phyloP scores from a whole-genome alignment of 2,113 vertebrate species.

The Aleadryas rufinucha region DNA sequence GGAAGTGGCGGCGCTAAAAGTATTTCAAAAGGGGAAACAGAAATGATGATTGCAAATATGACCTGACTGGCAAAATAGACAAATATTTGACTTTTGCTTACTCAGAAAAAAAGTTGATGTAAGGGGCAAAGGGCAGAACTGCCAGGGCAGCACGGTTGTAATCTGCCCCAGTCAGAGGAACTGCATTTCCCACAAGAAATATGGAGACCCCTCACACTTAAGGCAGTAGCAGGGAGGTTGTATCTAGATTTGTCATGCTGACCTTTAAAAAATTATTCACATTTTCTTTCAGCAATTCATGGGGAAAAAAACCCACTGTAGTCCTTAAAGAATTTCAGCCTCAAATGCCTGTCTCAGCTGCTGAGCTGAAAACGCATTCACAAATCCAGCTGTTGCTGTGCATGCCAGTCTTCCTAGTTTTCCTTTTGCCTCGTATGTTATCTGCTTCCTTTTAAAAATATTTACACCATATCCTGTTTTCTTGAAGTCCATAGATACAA shows the following conservation, averaged over 20 bases:
- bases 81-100: not conserved
- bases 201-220: not conserved
- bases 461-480: constrained; percentile 15
- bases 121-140: not conserved
- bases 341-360: not conserved
- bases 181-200: not conserved
- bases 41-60: not conserved
- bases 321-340: not conserved
- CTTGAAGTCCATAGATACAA: not conserved
- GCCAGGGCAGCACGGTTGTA: not conserved
- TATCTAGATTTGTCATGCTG: not conserved
- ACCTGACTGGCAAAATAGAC: not conserved
- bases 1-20: not conserved
- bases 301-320: not conserved
- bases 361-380: not conserved
- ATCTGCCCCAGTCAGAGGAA: not conserved
- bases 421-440: not conserved
- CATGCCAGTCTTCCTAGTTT: not conserved
- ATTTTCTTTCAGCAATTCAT: not conserved
- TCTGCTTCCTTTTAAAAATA: not conserved
- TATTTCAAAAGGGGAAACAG: constrained; percentile 2
- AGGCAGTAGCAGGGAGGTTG: not conserved
- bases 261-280: not conserved
- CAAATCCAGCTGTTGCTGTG: not conserved
- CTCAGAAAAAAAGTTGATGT: not conserved